These are phyloP conservation scores for Lepidothrix coronata DNA, from an alignment of 2,113 vertebrate genomes.

Conservation along the genomic window DNA sequence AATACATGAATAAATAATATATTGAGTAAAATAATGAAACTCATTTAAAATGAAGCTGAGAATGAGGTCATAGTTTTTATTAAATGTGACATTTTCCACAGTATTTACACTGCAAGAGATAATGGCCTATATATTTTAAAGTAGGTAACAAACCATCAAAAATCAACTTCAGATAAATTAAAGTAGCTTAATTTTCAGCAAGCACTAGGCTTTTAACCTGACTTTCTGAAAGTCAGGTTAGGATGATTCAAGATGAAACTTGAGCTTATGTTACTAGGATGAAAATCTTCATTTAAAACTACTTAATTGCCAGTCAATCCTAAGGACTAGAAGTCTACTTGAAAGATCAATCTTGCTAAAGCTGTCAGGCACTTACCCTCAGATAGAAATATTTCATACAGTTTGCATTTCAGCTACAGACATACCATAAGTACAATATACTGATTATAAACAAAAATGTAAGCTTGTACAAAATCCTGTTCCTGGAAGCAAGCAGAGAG, in stretches of 20 bases:
- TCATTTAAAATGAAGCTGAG: slow-evolving; percentile 13
- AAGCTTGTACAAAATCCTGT: background rate
- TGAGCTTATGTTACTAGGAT: background rate
- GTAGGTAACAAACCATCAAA: slow-evolving; percentile 14
- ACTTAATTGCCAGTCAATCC: background rate
- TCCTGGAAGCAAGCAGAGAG: slow-evolving; percentile 21
- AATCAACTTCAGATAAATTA: slow-evolving; percentile 1
- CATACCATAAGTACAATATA: background rate
- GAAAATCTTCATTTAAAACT: slow-evolving; percentile 15
- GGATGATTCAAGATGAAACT: background rate
- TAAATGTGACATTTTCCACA: slow-evolving; percentile 50
- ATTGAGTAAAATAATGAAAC: slow-evolving; percentile 51
- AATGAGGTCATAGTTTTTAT: slow-evolving; percentile 41
- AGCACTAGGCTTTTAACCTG: background rate
- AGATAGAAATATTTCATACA: background rate
- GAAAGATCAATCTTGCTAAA: background rate
- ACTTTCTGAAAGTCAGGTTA: background rate
- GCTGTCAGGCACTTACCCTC: background rate
- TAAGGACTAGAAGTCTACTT: background rate
- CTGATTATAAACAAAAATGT: slow-evolving; percentile 1
- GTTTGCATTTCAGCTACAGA: background rate
- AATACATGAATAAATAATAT: slow-evolving; percentile 51
- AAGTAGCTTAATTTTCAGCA: slow-evolving; percentile 30
- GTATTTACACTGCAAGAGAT: slow-evolving; percentile 35
- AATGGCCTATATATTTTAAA: slow-evolving; percentile 41